Evolutionary conservation across 2,797 vertebrate genomes (phyloP).

Genomic region (Enteromius thamalakanensis): DNA sequence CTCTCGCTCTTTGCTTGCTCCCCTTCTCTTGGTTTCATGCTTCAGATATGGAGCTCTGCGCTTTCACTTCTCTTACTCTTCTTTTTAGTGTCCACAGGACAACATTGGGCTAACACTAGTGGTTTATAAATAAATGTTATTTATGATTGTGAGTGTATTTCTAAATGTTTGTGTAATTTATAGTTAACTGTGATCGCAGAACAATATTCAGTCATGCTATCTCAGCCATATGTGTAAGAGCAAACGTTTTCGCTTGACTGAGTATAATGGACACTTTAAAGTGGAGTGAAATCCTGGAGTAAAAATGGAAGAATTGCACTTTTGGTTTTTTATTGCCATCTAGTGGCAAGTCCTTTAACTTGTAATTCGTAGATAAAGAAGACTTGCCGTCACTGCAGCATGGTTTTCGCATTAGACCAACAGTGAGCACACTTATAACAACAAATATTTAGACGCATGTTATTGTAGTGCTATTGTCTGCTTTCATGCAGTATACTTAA

Average conservation of each 20-base stretch:
- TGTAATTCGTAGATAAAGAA: background rate
- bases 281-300: background rate
- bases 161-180: background rate
- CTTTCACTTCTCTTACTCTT: conserved; percentile 13
- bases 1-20: background rate
- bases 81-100: background rate
- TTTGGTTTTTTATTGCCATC: conserved; percentile 31
- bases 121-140: background rate
- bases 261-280: background rate
- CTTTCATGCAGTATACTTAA: background rate
- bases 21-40: conserved; percentile 4
- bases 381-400: background rate
- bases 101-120: background rate
- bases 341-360: background rate
- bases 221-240: background rate
- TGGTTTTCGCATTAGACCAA: background rate
- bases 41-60: background rate
- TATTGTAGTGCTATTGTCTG: background rate
- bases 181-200: background rate
- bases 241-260: background rate
- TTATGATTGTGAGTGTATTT: background rate
- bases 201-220: background rate
- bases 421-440: background rate
- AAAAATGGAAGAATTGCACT: background rate
- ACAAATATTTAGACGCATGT: background rate